Evolutionary conservation across 2,888 invertebrate species (phyloP).

Genomic region (Aquatica leii): DNA sequence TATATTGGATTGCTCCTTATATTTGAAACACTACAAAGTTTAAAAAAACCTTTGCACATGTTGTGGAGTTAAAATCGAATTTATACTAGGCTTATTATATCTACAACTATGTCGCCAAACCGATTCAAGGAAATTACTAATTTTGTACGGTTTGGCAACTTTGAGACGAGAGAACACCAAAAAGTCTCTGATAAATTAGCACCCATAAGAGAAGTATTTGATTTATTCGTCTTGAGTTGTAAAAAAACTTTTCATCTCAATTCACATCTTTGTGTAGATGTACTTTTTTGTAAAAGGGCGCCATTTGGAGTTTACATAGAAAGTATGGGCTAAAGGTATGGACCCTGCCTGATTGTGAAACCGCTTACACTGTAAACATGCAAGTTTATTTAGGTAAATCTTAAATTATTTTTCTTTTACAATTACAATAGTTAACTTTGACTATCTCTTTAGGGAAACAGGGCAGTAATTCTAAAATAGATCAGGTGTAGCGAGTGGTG

Average conservation of each 20-base stretch:
- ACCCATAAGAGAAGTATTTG: slow-evolving; percentile 20
- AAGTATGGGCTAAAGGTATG: neutral
- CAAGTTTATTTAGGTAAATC: neutral
- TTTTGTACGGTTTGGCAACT: slow-evolving; percentile 2
- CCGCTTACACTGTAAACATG: neutral
- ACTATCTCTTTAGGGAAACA: too few species aligned
- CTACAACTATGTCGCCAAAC: neutral
- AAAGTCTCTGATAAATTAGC: too few species aligned
- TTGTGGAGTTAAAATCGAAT: neutral
- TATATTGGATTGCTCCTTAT: neutral
- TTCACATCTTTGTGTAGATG: slow-evolving; percentile 25
- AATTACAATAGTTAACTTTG: too few species aligned
- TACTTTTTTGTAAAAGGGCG: slow-evolving; percentile 18
- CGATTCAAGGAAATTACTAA: neutral
- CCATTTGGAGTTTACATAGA: slow-evolving; percentile 12
- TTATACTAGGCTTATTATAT: neutral
- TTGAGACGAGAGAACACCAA: slow-evolving; percentile 20
- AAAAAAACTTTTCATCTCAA: too few species aligned
- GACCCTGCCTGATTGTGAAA: neutral
- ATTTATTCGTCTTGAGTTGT: too few species aligned
- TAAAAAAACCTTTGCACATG: neutral
- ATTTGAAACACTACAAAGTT: neutral
- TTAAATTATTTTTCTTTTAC: neutral
- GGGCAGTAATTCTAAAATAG: neutral
- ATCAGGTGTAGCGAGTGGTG: neutral